Evolutionary conservation across 2,797 vertebrate genomes (phyloP), one percentile per base, ranked within the genome.

Genomic region (Melanotaenia boesemani): DNA sequence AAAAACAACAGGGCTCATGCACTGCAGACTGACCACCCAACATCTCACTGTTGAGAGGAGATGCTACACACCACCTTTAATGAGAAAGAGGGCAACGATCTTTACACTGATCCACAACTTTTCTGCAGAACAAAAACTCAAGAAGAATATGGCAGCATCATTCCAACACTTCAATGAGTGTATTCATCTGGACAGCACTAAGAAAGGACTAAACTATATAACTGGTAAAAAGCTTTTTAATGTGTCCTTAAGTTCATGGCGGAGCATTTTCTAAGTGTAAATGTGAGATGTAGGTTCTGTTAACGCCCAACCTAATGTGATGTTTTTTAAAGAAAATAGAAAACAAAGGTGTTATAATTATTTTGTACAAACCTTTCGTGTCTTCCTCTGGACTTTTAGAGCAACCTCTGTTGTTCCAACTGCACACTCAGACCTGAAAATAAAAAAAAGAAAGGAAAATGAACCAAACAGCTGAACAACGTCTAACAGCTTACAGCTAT

Each of bases 1-100:
- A 90, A 90, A 82, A 86, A 77, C 82, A 88, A 87, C 81, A 85
- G 67, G 32, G 26, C 50, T 58, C 0, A 9, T 36, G 44, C 65
- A 63, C 34, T 41, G 59, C 60, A 65, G 65, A 66, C n/a, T 58
- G 30, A 74, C 50, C 58, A 72, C 24, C 50, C 32, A 56, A 62
- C 26, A 54, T 60, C 37, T 36, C 1, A 57, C 62, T 64, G 70
- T 72, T 68, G 41, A 28, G 39, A 70, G 30, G 24, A 30, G 52
- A 77, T 30, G 1, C 55, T 32, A 52, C 5, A 44, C 28, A 69
- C 11, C 41, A 61, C 24, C 50, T 37, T 22, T 50, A 32, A 4
- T 16, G 36, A 34, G 18, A 62, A 4, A 36, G 6, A 22, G 8
- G 32, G 57, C 36, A 24, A 8, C 46, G 6, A 60, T 24, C 36